These are phyloP conservation scores for Eudorcas thomsonii DNA, from an alignment of 2,113 vertebrate genomes.

Conservation along the genomic window DNA sequence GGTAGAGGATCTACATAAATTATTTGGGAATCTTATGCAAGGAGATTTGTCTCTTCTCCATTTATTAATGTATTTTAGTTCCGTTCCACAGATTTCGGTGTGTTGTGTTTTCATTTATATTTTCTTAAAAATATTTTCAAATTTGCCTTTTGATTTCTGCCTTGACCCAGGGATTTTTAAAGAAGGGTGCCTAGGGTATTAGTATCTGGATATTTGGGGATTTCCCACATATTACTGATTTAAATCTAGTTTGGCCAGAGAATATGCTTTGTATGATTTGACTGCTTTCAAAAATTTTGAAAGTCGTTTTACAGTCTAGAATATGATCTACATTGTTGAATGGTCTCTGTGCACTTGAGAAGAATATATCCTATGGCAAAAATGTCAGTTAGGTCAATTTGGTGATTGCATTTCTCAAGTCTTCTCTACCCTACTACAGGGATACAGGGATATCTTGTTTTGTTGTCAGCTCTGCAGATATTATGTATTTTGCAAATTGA, in stretches of 20 bases:
- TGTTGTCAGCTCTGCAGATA: neutral
- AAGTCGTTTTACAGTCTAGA: neutral
- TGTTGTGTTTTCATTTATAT: slow-evolving; percentile 4
- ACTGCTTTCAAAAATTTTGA: neutral
- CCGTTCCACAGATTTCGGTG: neutral
- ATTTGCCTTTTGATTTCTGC: slow-evolving; percentile 7
- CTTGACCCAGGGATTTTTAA: neutral
- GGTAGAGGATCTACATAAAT: neutral
- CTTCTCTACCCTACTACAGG: neutral
- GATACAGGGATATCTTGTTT: neutral
- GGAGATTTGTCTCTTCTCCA: neutral
- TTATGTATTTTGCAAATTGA: neutral
- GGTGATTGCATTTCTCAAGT: neutral
- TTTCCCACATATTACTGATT: slow-evolving; percentile 7
- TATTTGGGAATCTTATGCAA: neutral
- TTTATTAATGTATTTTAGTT: slow-evolving; percentile 18
- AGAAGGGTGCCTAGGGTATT: neutral
- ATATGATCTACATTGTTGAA: neutral
- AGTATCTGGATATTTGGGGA: neutral
- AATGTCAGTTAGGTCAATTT: neutral
- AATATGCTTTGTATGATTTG: neutral
- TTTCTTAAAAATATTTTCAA: slow-evolving; percentile 2
- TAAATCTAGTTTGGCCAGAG: neutral
- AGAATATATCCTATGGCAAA: neutral
- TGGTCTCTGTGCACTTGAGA: neutral